Conservation (phyloP, 2,797 vertebrate species). For the Enteromius viviparus region DNA sequence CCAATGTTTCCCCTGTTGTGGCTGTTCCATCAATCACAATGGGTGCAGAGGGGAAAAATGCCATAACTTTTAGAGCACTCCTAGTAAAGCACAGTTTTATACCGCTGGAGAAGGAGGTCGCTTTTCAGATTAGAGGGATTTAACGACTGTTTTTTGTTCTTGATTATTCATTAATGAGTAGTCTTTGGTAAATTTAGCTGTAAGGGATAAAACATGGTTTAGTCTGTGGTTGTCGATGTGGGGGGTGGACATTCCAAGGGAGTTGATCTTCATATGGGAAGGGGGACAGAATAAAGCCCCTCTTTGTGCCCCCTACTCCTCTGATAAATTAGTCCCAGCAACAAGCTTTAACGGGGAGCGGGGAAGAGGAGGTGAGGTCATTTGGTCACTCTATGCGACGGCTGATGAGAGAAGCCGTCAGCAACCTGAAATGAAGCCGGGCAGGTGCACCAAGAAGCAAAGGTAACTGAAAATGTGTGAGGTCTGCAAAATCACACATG, state of each 20-base stretch:
- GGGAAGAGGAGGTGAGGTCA: slow-evolving; percentile 79
- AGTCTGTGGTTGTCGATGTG: slow-evolving; percentile 53
- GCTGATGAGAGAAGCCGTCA: slow-evolving; percentile 81
- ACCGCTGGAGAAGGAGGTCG: slow-evolving; percentile 9
- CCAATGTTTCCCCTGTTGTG: slow-evolving; percentile 70
- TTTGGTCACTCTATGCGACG: slow-evolving; percentile 81
- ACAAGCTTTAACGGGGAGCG: slow-evolving; percentile 64
- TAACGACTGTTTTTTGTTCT: slow-evolving; percentile 10
- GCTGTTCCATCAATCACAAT: slow-evolving; percentile 75
- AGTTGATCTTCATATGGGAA: slow-evolving; percentile 63
- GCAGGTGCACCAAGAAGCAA: slow-evolving; percentile 76
- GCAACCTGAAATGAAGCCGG: slow-evolving; percentile 82
- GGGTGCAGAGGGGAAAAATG: slow-evolving; percentile 65
- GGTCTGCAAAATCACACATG: slow-evolving; percentile 47
- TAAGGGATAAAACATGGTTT: slow-evolving; percentile 35
- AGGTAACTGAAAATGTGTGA: slow-evolving; percentile 57
- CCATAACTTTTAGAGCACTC: slow-evolving; percentile 66
- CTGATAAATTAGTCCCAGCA: slow-evolving; percentile 60
- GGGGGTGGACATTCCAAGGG: slow-evolving; percentile 59
- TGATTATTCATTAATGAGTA: slow-evolving; percentile 45
- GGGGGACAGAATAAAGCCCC: slow-evolving; percentile 74
- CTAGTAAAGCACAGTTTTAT: slow-evolving; percentile 41
- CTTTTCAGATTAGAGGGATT: slow-evolving; percentile 40
- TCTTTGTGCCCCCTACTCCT: slow-evolving; percentile 76
- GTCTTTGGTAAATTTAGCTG: slow-evolving; percentile 33